Conservation (phyloP, 53 echinoderm and acorn worm species). For the Luidia sarsii region DNA sequence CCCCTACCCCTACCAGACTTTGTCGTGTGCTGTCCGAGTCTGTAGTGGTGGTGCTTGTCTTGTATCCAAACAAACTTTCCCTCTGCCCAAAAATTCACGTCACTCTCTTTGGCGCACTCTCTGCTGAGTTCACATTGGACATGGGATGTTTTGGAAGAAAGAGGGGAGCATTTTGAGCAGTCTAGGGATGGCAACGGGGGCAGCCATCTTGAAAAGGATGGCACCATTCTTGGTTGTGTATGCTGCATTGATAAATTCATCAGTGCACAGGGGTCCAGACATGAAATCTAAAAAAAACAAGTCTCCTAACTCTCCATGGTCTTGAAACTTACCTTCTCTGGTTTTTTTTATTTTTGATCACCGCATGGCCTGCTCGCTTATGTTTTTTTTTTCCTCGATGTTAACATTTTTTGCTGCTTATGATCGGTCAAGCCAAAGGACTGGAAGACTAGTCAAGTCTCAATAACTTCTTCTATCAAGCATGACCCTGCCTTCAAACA, state of each 20-base stretch:
- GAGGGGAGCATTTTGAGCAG: too few relatives aligned
- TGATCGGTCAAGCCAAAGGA: slow-evolving; percentile 19
- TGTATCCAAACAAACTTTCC: too few relatives aligned
- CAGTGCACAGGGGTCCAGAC: slow-evolving; percentile 38
- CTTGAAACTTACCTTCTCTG: slow-evolving; percentile 23
- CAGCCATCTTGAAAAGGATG: too few relatives aligned
- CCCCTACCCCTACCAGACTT: too few relatives aligned
- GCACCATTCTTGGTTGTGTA: slow-evolving; percentile 61
- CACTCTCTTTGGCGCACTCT: too few relatives aligned
- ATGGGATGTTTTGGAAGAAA: too few relatives aligned
- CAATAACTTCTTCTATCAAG: slow-evolving; percentile 37
- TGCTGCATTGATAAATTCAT: slow-evolving; percentile 23
- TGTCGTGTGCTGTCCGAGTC: too few relatives aligned
- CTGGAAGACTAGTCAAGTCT: neutral
- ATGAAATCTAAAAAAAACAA: neutral
- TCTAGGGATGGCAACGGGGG: too few relatives aligned
- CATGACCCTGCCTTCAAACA: slow-evolving; percentile 40
- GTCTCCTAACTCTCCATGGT: slow-evolving; percentile 14
- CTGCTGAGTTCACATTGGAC: too few relatives aligned
- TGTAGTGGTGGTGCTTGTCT: too few relatives aligned
- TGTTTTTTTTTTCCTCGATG: slow-evolving; percentile 7
- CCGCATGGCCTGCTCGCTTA: slow-evolving; percentile 53
- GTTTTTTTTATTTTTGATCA: slow-evolving; percentile 27
- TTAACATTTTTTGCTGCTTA: slow-evolving; percentile 48
- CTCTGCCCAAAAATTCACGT: too few relatives aligned